Evolutionary conservation across 2,113 vertebrate species (phyloP).

Genomic region (Fregata magnificens): DNA sequence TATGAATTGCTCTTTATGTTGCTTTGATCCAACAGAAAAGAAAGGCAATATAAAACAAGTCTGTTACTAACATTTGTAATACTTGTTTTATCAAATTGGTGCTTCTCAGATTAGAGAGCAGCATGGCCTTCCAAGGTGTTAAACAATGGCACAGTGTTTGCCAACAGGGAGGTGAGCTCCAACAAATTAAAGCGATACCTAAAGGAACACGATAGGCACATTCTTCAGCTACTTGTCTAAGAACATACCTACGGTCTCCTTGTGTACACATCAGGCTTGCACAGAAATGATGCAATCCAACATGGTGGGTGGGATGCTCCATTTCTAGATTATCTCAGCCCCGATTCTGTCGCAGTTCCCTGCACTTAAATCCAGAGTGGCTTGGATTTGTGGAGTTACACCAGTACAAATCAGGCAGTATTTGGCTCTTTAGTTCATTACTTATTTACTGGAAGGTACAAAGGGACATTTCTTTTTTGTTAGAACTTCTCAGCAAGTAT

Average conservation of each 20-base stretch:
- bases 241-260: neutral
- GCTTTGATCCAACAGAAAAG: neutral
- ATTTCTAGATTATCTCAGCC: neutral
- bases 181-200: neutral
- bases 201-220: neutral
- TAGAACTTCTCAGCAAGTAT: neutral
- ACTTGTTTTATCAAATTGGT: neutral
- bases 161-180: neutral
- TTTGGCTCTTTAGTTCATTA: neutral
- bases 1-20: neutral
- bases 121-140: neutral
- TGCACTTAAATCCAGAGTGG: neutral
- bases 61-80: neutral
- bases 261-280: accelerated
- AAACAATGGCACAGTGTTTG: neutral
- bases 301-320: neutral
- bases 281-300: neutral
- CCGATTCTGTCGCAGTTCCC: neutral
- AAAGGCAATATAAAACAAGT: neutral
- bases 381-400: neutral
- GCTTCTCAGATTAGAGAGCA: neutral
- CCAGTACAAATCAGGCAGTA: neutral
- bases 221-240: neutral
- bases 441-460: neutral
- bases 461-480: neutral